Percentiles rank a stretch among this genome's conserved stretches.
phyloP scores from a whole-genome alignment of 2,797 vertebrate species.

The Amblyopsis hoosieri region DNA sequence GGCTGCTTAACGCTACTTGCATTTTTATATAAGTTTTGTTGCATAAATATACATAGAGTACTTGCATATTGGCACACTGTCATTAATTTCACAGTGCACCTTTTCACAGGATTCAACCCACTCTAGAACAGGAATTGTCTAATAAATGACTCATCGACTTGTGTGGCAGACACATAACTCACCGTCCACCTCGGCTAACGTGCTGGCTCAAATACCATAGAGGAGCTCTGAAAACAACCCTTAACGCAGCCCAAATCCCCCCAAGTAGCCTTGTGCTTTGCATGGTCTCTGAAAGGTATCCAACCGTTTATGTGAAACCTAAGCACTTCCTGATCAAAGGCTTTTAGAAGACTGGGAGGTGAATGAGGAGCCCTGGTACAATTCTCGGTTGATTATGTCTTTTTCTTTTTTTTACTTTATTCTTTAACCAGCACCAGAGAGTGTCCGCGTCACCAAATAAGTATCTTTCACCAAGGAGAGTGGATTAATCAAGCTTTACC shows the following conservation, averaged over 20 bases:
- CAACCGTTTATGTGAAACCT: conserved; percentile 70
- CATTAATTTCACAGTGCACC: conserved; percentile 2
- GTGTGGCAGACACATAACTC: conserved; percentile 60
- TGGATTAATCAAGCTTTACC: conserved; percentile 49
- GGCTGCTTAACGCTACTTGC: no score
- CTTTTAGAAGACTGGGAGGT: conserved; percentile 59
- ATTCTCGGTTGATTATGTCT: conserved; percentile 59
- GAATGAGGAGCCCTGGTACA: conserved; percentile 64
- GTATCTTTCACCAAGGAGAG: conserved; percentile 64
- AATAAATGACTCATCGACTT: conserved; percentile 44
- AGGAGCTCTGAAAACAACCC: conserved; percentile 74
- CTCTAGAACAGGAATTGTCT: conserved; percentile 8
- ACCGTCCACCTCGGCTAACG: conserved; percentile 58
- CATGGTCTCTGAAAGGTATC: conserved; percentile 68
- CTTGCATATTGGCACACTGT: not conserved
- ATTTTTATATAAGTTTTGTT: no score
- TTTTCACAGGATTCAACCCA: conserved; percentile 3
- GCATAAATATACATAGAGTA: no score
- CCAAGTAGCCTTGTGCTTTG: conserved; percentile 64
- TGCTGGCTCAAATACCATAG: conserved; percentile 67
- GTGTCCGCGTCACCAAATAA: conserved; percentile 60
- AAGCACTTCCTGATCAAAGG: conserved; percentile 78
- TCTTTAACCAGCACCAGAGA: conserved; percentile 16
- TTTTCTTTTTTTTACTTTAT: conserved; percentile 23
- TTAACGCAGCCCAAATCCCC: conserved; percentile 72